Evolutionary conservation across 30 jellyfish, hydroid and myxozoan genomes (phyloP).

Genomic region (Cassiopea andromeda): DNA sequence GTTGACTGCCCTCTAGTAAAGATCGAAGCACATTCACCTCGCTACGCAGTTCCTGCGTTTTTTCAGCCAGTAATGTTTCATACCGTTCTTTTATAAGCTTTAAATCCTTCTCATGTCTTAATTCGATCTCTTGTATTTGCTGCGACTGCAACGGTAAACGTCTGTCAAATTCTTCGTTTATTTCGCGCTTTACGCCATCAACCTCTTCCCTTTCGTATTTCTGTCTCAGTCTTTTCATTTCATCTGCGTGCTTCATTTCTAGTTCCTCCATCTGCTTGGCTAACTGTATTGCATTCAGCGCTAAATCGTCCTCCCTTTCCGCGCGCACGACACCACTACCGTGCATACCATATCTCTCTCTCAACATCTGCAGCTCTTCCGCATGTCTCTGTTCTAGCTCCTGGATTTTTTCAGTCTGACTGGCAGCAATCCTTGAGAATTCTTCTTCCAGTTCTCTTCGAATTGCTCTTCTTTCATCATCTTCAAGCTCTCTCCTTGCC

Average conservation of each 20-base stretch:
- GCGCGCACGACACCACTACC: constrained; percentile 7
- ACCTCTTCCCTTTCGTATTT: constrained; percentile 51
- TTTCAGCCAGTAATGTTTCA: constrained; percentile 34
- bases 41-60: constrained; percentile 49
- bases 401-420: constrained; percentile 52
- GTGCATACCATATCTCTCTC: constrained; percentile 18
- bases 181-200: constrained; percentile 13
- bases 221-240: constrained; percentile 38
- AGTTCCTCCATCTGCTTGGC: constrained; percentile 28
- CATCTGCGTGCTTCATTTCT: constrained; percentile 49
- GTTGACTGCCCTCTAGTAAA: constrained; percentile 39
- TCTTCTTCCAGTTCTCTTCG: constrained; percentile 41
- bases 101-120: constrained; percentile 43
- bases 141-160: not conserved
- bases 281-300: constrained; percentile 13
- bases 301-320: constrained; percentile 39
- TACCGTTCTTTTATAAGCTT: constrained; percentile 18
- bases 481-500: constrained; percentile 10
- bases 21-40: constrained; percentile 48
- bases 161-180: constrained; percentile 11
- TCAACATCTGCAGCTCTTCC: constrained; percentile 22
- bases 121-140: constrained; percentile 28
- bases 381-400: constrained; percentile 53
- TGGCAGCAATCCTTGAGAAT: constrained; percentile 19
- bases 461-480: constrained; percentile 27